phyloP scores from a whole-genome alignment of 2,113 vertebrate species.

The Rhipidura dahli region DNA sequence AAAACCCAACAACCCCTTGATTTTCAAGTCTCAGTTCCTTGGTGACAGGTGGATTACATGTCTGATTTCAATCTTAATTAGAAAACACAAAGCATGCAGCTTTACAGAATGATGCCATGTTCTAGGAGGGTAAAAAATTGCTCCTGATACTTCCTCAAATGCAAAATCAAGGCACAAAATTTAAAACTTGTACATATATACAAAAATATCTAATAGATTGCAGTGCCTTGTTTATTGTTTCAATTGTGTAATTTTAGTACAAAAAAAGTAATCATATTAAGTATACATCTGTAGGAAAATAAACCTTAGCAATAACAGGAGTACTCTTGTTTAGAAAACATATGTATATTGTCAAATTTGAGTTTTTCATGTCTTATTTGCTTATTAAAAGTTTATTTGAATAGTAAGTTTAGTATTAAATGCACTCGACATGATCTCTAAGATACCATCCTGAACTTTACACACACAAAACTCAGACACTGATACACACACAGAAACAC shows the following conservation, averaged over 20 bases:
- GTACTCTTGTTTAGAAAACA: background rate
- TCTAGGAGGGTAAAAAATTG: background rate
- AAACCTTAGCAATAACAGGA: background rate
- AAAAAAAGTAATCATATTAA: background rate
- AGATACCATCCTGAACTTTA: background rate
- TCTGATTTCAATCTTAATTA: conserved; percentile 43
- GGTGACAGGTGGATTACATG: conserved; percentile 4
- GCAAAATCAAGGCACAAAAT: background rate
- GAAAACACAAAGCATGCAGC: background rate
- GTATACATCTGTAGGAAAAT: background rate
- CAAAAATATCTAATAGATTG: background rate
- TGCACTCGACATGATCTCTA: background rate
- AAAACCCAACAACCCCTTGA: background rate
- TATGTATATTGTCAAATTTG: background rate
- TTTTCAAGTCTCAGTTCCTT: conserved; percentile 2
- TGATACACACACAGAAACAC: background rate
- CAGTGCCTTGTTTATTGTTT: background rate
- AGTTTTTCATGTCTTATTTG: background rate
- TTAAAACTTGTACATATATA: background rate
- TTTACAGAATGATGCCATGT: background rate
- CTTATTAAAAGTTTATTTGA: conserved; percentile 7
- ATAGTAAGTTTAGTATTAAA: background rate
- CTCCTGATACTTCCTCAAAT: background rate
- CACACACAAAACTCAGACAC: background rate
- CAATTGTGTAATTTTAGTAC: background rate